Evolutionary conservation across 2,888 invertebrate genomes (phyloP).

Genomic region (Halictus ligatus): DNA sequence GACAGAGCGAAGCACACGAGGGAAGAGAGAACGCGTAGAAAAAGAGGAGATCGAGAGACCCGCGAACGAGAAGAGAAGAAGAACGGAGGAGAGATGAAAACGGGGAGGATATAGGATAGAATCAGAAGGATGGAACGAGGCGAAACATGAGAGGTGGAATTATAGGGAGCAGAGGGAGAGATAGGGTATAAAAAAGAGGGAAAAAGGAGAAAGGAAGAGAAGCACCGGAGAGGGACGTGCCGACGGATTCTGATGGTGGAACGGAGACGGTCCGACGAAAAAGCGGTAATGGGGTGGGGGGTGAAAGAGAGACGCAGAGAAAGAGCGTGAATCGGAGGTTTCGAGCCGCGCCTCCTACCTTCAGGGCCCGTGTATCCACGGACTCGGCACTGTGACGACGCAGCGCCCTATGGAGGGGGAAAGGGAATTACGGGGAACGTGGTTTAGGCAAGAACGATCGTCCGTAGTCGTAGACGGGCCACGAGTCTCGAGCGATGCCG

Average conservation of each 20-base stretch:
- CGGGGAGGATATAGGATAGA: constrained; percentile 47
- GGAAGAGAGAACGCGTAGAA: background rate
- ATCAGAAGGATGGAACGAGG: constrained; percentile 35
- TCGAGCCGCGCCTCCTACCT: constrained; percentile 67
- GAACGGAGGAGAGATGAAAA: constrained; percentile 2
- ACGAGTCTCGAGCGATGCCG: constrained; percentile 51
- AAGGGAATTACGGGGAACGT: constrained; percentile 74
- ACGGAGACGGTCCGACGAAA: constrained; percentile 42
- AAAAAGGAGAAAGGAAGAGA: constrained; percentile 11
- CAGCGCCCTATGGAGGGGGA: constrained; percentile 63
- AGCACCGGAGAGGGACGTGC: constrained; percentile 12
- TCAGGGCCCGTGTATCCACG: constrained; percentile 67
- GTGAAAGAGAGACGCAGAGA: constrained; percentile 50
- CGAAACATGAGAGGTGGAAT: constrained; percentile 9
- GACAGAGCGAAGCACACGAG: constrained; percentile 9
- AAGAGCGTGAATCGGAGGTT: constrained; percentile 59
- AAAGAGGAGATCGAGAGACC: no score
- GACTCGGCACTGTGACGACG: constrained; percentile 66
- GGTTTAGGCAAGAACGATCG: constrained; percentile 78
- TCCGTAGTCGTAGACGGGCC: constrained; percentile 75
- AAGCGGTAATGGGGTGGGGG: constrained; percentile 52
- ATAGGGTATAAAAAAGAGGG: constrained; percentile 13
- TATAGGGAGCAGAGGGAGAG: constrained; percentile 8
- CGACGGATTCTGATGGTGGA: constrained; percentile 15
- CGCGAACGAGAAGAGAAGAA: background rate